phyloP scores from a whole-genome alignment of 2,113 vertebrate species.

The Ageneiosus marmoratus region DNA sequence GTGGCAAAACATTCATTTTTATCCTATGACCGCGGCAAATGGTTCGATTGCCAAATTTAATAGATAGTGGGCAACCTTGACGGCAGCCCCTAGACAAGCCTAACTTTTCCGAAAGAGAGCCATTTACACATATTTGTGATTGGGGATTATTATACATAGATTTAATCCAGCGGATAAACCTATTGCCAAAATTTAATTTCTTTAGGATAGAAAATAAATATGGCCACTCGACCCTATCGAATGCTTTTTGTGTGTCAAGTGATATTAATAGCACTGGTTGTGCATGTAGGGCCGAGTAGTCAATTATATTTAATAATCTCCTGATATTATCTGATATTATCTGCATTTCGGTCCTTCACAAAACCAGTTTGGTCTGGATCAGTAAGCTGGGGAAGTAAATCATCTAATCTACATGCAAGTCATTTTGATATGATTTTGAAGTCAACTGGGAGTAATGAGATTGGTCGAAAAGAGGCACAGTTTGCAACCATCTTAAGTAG shows the following conservation, averaged over 20 bases:
- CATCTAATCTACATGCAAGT: slow-evolving; percentile 16
- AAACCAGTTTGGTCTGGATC: slow-evolving; percentile 28
- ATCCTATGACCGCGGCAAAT: slow-evolving; percentile 18
- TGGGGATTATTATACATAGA: slow-evolving; percentile 26
- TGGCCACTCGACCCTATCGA: slow-evolving; percentile 17
- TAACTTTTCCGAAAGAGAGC: slow-evolving; percentile 14
- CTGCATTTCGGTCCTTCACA: slow-evolving; percentile 25
- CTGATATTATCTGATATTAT: background rate
- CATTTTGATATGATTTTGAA: slow-evolving; percentile 43
- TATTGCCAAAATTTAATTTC: slow-evolving; percentile 12
- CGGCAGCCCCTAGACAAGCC: slow-evolving; percentile 23
- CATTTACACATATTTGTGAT: slow-evolving; percentile 23
- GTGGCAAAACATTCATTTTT: too few species aligned
- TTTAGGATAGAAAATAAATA: slow-evolving; percentile 5
- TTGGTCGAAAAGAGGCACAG: slow-evolving; percentile 2
- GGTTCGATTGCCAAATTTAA: background rate
- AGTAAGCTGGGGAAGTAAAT: slow-evolving; percentile 25
- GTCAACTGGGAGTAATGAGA: slow-evolving; percentile 30
- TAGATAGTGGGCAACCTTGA: slow-evolving; percentile 16
- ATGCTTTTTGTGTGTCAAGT: slow-evolving; percentile 33
- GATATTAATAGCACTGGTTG: slow-evolving; percentile 14
- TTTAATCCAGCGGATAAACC: slow-evolving; percentile 13
- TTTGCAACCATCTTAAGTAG: background rate
- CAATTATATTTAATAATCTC: slow-evolving; percentile 4
- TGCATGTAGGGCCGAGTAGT: background rate